Percentiles rank a stretch among this genome's conserved stretches.
These are phyloP conservation scores for Protonemura montana DNA, from an alignment of 2,888 invertebrate species.

Conservation along the genomic window DNA sequence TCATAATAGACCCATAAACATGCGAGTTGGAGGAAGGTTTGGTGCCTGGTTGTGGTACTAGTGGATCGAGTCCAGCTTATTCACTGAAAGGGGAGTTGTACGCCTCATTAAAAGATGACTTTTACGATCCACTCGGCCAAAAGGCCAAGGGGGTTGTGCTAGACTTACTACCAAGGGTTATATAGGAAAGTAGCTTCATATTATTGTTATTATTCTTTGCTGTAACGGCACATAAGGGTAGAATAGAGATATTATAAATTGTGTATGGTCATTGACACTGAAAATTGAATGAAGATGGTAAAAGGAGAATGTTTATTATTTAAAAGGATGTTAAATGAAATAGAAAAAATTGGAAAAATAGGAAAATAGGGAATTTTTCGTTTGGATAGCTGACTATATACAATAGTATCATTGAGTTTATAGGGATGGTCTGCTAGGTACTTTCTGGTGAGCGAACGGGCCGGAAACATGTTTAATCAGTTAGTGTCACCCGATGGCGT, in stretches of 20 bases:
- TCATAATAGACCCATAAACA: conserved; percentile 26
- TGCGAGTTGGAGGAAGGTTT: too few relatives aligned
- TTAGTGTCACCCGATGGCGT: too few relatives aligned
- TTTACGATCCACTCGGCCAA: conserved; percentile 26
- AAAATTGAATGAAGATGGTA: background rate
- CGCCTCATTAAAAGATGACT: conserved; percentile 19
- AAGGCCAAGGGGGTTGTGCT: background rate
- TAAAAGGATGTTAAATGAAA: background rate
- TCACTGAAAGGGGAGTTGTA: background rate
- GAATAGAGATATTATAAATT: background rate
- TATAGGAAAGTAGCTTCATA: background rate
- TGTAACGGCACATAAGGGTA: background rate
- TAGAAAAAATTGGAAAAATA: background rate
- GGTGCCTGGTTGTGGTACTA: background rate
- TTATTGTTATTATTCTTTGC: background rate
- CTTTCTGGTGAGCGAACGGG: too few relatives aligned
- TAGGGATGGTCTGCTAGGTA: too few relatives aligned
- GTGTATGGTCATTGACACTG: background rate
- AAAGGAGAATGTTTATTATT: background rate
- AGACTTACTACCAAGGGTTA: background rate
- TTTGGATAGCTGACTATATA: too few relatives aligned
- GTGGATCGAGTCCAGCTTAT: background rate
- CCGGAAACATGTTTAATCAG: too few relatives aligned
- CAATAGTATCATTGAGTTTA: too few relatives aligned
- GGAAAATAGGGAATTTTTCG: too few relatives aligned